phyloP scores from a whole-genome alignment of 2,113 vertebrate genomes.

The Illadopsis cleaveri region DNA sequence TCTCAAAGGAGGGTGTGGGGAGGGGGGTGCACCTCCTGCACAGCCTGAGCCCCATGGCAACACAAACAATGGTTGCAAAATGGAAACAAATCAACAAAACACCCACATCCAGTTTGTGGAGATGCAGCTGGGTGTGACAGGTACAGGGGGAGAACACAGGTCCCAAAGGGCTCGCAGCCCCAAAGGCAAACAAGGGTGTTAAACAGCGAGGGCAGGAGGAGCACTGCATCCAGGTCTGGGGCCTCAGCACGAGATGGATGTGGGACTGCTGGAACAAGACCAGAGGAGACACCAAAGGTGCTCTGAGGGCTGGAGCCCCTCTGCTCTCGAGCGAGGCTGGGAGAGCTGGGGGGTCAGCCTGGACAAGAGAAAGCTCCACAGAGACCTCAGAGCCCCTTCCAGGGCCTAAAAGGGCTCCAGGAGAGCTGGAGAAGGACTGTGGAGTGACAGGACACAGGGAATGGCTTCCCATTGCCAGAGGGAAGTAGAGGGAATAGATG shows the following conservation, averaged over 20 bases:
- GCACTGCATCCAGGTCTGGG: not conserved
- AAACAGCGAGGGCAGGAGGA: not conserved
- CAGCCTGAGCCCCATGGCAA: not conserved
- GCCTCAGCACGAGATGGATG: not conserved
- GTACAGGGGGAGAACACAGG: not conserved
- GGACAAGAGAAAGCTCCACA: not conserved
- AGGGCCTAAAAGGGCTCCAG: not conserved
- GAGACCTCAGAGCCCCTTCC: not conserved
- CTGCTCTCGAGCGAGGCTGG: not conserved
- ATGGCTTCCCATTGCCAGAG: not conserved
- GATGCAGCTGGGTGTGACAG: not conserved
- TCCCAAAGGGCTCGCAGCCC: not conserved
- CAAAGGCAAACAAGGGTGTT: not conserved
- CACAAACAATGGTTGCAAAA: not conserved
- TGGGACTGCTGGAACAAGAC: not conserved
- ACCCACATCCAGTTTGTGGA: not conserved
- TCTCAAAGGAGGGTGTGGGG: too few relatives aligned
- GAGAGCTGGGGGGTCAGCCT: not conserved
- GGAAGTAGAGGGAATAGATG: not conserved
- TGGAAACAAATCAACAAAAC: not conserved
- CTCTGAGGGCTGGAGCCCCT: not conserved
- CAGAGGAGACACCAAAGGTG: not conserved
- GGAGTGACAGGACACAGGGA: not conserved
- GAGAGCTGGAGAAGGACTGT: not conserved
- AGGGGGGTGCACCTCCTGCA: fast-evolving